These are phyloP conservation scores for Myioborus melanocephalus DNA, from an alignment of 2,797 vertebrate species.

Conservation along the genomic window DNA sequence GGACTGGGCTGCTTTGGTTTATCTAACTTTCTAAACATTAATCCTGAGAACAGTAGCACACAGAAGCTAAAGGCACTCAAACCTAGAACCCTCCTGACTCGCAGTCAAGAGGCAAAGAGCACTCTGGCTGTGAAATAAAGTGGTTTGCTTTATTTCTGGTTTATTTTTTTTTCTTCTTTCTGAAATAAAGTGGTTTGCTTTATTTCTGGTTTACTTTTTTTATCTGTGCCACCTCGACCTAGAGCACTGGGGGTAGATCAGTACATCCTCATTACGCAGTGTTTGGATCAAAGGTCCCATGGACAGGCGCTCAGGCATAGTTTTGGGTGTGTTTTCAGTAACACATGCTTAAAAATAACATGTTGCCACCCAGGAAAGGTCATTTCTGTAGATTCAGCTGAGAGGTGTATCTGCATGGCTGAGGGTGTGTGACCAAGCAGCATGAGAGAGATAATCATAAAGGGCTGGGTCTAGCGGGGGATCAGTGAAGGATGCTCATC, in stretches of 20 bases:
- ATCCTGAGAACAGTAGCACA: neutral
- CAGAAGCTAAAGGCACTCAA: neutral
- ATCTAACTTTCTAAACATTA: neutral
- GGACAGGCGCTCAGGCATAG: neutral
- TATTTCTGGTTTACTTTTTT: too few relatives aligned
- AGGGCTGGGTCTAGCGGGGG: accelerated
- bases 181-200: neutral
- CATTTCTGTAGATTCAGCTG: accelerated
- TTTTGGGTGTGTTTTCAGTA: neutral
- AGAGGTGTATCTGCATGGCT: neutral
- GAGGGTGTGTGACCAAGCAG: neutral
- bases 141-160: neutral
- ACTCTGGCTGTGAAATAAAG: neutral
- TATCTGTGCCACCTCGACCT: neutral
- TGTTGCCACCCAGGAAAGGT: neutral
- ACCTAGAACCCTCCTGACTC: neutral
- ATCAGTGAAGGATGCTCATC: neutral
- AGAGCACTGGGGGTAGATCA: neutral
- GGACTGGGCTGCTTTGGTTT: neutral
- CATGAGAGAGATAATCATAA: neutral
- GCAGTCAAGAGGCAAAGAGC: neutral
- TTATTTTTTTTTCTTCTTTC: too few relatives aligned
- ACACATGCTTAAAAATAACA: accelerated
- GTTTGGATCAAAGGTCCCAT: neutral
- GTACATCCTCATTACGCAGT: accelerated